Base-by-base conservation (phyloP, 2,797 vertebrate species). In the Tadarida brasiliensis region DNA sequence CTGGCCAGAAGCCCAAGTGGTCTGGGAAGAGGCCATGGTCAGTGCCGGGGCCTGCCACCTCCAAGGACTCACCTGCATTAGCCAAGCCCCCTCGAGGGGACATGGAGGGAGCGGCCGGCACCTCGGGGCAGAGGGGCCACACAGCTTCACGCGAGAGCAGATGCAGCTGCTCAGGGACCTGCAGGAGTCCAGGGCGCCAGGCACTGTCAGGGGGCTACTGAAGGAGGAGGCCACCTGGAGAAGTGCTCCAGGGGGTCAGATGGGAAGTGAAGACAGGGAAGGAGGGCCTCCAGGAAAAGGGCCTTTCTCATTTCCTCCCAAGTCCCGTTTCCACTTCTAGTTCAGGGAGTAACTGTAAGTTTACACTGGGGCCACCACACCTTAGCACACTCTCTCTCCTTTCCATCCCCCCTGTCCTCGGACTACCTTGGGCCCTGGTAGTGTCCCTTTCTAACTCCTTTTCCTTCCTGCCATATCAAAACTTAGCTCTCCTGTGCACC, bases 71-170 rank as follows among this genome's bases (percentile, higher is more conserved):
- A 54, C 22, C n/a, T 10, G 2, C 1, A 1, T 49, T 51, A 3
- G 4, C 61, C 35, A 63, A 44, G 49, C 11, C 8, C 49, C 56
- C 71, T 77, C 6, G 1, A 10, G 44, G 19, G n/a, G 67, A 17
- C 3, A 0, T 0, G 7, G 54, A 51, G 20, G 67, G 8, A 11
- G 2, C 59, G 39, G 91, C 39, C 22, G 39, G 30, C n/a, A 17
- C n/a, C 24, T 33, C 0, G 0, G n/a, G 65, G 47, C 15, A 17
- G 19, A 35, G 30, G n/a, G 10, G n/a, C 33, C 3, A 0, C 6
- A 11, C 5, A 33, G 19, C 39, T 57, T 70, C 39, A 1, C 0
- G 3, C 15, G 54, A 16, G 10, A 10, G 24, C 39, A 9, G 4
- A 0, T 10, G 17, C 4, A 22, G 47, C 0, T 28, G 47, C 73